Evolutionary conservation across 2,888 invertebrate genomes (phyloP).

Genomic region (Apeira syringaria): DNA sequence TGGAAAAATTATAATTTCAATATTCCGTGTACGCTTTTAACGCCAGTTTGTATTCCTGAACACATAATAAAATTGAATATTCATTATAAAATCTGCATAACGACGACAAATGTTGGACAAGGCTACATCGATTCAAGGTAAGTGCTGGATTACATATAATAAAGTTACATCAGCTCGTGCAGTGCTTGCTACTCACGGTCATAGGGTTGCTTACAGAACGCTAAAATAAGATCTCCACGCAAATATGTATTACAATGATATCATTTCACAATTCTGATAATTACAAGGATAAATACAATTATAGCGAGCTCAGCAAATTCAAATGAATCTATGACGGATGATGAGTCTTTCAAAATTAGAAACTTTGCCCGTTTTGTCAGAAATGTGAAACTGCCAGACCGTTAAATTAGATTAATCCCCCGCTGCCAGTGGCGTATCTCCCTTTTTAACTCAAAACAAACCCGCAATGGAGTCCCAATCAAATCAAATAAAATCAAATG

Average conservation of each 20-base stretch:
- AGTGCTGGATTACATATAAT: constrained; percentile 17
- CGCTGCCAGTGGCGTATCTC: constrained; percentile 21
- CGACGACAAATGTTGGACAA: background rate
- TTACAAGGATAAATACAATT: constrained; percentile 13
- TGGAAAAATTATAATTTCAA: constrained; percentile 41
- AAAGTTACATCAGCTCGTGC: constrained; percentile 38
- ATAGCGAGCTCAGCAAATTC: constrained; percentile 13
- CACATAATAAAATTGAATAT: constrained; percentile 26
- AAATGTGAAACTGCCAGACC: constrained; percentile 30
- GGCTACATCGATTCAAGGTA: background rate
- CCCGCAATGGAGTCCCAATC: constrained; percentile 20
- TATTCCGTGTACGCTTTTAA: constrained; percentile 34
- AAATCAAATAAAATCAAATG: constrained; percentile 31
- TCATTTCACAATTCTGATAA: constrained; percentile 6
- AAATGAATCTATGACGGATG: constrained; percentile 24
- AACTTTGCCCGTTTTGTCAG: constrained; percentile 33
- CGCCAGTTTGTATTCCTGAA: constrained; percentile 19
- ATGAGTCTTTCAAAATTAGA: constrained; percentile 24
- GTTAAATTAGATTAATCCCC: constrained; percentile 32
- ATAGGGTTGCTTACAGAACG: constrained; percentile 28
- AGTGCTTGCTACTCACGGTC: constrained; percentile 34
- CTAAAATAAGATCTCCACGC: constrained; percentile 67
- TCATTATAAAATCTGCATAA: constrained; percentile 15
- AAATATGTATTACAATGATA: background rate
- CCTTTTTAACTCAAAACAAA: constrained; percentile 24